phyloP scores from a whole-genome alignment of 2,888 invertebrate genomes.

The Fissipunctia ypsillon region DNA sequence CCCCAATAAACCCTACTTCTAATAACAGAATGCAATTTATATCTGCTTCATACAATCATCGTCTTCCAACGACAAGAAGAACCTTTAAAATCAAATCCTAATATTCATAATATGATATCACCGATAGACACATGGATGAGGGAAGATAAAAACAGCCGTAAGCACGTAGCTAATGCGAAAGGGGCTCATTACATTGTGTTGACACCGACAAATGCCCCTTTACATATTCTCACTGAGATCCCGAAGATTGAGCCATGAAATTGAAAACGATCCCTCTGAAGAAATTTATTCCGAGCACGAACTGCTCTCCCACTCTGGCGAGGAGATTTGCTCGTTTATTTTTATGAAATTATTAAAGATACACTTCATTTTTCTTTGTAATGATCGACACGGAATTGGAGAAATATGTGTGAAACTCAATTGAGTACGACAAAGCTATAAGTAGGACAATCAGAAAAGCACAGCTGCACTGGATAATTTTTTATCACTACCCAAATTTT shows the following conservation, averaged over 20 bases:
- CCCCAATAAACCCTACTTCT: background rate
- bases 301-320: conserved; percentile 87
- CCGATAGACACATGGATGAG: conserved; percentile 65
- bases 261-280: conserved; percentile 90
- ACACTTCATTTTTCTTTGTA: conserved; percentile 82
- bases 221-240: conserved; percentile 89
- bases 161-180: conserved; percentile 86
- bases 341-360: conserved; percentile 89
- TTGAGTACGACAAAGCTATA: conserved; percentile 11
- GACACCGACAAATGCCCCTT: conserved; percentile 90
- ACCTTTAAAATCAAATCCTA: conserved; percentile 58
- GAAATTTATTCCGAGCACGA: conserved; percentile 90
- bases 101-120: conserved; percentile 66
- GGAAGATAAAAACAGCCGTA: conserved; percentile 76
- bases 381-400: conserved; percentile 60
- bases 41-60: conserved; percentile 23
- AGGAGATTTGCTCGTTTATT: conserved; percentile 90
- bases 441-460: conserved; percentile 12
- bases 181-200: conserved; percentile 89
- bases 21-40: conserved; percentile 8
- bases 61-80: conserved; percentile 1
- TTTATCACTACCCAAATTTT: too few relatives aligned
- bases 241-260: conserved; percentile 90
- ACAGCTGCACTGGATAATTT: too few relatives aligned
- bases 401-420: conserved; percentile 54